Conservation (phyloP, 2,888 invertebrate genomes). For the Acronicta leporina region DNA sequence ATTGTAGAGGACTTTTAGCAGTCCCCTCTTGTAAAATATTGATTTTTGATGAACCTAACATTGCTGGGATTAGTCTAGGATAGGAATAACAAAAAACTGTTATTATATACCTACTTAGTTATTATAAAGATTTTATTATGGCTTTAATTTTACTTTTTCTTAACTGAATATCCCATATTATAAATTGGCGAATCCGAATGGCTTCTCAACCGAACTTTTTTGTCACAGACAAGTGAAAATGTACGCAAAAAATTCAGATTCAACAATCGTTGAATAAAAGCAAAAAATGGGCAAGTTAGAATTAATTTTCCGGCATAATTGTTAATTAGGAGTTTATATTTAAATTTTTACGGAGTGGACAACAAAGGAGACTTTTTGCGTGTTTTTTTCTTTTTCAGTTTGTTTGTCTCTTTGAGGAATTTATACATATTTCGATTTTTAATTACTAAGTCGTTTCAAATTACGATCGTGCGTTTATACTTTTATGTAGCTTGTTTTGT, state of each 20-base stretch:
- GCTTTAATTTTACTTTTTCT: no score
- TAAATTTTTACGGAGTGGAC: conserved; percentile 36
- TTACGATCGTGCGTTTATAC: conserved; percentile 4
- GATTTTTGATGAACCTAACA: no score
- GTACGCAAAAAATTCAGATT: conserved; percentile 15
- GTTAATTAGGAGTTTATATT: conserved; percentile 49
- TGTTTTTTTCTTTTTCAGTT: conserved; percentile 24
- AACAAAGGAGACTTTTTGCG: conserved; percentile 37
- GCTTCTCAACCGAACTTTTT: conserved; percentile 19
- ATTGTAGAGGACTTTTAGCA: no score
- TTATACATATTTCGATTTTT: conserved; percentile 12
- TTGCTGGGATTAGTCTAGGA: no score
- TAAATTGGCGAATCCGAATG: conserved; percentile 6
- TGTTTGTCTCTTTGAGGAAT: conserved; percentile 23
- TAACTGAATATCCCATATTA: conserved; percentile 13
- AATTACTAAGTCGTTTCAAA: conserved; percentile 25
- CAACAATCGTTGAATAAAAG: conserved; percentile 28
- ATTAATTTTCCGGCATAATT: conserved; percentile 48
- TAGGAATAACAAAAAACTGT: no score
- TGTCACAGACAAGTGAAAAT: conserved; percentile 32
- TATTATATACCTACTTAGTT: no score
- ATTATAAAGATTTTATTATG: no score
- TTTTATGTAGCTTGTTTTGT: conserved; percentile 3
- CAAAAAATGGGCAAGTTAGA: conserved; percentile 36
- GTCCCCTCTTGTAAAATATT: no score